Base-by-base conservation (phyloP, 2,888 invertebrate species). In the Drosophila parthenogenetica region DNA sequence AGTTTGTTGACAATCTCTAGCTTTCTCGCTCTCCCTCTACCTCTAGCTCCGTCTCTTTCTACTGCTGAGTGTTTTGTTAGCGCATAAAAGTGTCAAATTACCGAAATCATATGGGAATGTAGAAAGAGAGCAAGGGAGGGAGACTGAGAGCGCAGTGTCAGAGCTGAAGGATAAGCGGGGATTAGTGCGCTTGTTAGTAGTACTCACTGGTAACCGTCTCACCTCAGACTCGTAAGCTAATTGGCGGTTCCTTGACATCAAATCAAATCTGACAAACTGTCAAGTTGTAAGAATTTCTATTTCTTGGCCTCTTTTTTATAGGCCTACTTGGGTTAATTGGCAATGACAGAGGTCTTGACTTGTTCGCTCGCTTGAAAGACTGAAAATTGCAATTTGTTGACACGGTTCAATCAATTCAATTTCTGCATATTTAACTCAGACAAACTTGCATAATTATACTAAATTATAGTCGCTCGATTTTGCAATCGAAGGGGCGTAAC, bases 81-180 rank as follows among this genome's bases (percentile, higher is more conserved):
- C 67, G 72, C 72, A 67, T 60, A 69, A 85, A 82, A 89, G 89
- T 89, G 86, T 86, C 85, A 87, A 86, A 76, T 86, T 86, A 86
- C 85, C 70, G 64, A 69, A 87, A 85, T 85, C 85, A 81, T 88
- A 82, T 63, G 69, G 64, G 61, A 42, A 59, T 29, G 49, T 17
- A 40, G 29, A 13, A 19, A 42, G 37, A 37, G 5, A 19, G 17
- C 32, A 5, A 29, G 14, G 29, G 11, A 48, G 25, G 13, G 25
- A 14, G 40, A 25, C 5, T 17, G 25, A 22, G 19, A 46, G 7
- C 11, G 22, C 3, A 35, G 17, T 49, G 35, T 8, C 37, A 58
- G 16, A 11, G 13, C 8, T 42, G 51, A 57, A 62, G 73, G 81
- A 71, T 81, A 77, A 81, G 73, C 77, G 66, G 89, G 89, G 86